Base-by-base conservation (phyloP, 2,113 vertebrate species). In the Lota lota region DNA sequence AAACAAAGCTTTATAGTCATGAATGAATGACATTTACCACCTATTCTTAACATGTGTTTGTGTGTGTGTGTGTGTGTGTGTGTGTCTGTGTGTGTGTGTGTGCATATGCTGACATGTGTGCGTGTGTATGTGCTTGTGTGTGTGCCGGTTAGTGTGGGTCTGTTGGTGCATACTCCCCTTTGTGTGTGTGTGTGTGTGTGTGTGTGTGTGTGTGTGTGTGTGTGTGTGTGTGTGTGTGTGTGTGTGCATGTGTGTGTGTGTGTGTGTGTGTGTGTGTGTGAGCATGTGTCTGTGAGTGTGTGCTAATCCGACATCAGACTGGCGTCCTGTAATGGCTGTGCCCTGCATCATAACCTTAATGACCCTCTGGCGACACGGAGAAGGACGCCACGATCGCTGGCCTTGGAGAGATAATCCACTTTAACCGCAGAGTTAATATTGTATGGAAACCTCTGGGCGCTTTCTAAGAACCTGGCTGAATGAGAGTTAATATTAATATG, bases 181-280 rank as follows among this genome's bases (percentile, higher is more conserved):
- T 64, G 67, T 74, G 73, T 70, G 63, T 80, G 54, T 75, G 51
- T 72, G 47, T 75, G n/a, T 75, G 67, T 63, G 8, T n/a, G 53
- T 68, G 66, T 20, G 58, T 68, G 60, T 61, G 10, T 62, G 36
- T 22, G 40, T 24, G 68, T 69, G 67, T 68, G 67, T 68, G 28
- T 62, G 60, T 69, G 47, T 54, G 50, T 33, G 61, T 56, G 40
- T 69, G 60, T 56, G 50, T 40, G 50, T 28, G 40, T 22, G 50
- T 64, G 36, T 40, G 36, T 40, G 36, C 7, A 10, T 40, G 36
- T 40, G 36, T 11, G 11, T 40, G 6, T 40, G 36, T 10, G 36
- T 11, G 6, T 40, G 36, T 40, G 36, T 7, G 36, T 33, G 3
- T 33, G 24, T 56, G 64, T 73, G 64, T 59, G 51, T 61, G 68